A percentile compares a stretch with the other conserved stretches of the same genome.
Evolutionary conservation across 1,140 invertebrate genomes (phyloP).

Genomic region (Riptortus pedestris): DNA sequence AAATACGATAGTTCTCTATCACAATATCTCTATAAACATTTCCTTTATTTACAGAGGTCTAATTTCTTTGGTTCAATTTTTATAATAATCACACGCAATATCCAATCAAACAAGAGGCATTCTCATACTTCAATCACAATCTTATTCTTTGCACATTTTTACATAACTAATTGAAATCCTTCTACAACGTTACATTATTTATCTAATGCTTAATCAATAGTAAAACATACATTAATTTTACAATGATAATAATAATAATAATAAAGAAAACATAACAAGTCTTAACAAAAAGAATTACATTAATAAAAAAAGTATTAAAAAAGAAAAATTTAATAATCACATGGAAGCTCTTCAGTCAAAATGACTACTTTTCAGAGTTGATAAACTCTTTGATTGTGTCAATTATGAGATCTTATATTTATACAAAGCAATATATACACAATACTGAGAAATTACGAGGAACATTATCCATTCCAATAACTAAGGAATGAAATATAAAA

Average conservation of each 20-base stretch:
- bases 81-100: background rate
- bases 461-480: slow-evolving; percentile 8
- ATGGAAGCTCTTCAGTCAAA: slow-evolving; percentile 21
- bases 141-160: no score
- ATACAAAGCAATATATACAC: slow-evolving; percentile 2
- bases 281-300: slow-evolving; percentile 6
- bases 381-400: slow-evolving; percentile 14
- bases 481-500: slow-evolving; percentile 8
- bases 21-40: slow-evolving; percentile 7
- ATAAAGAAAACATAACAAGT: background rate
- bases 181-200: no score
- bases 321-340: no score
- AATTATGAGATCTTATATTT: slow-evolving; percentile 19
- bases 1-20: background rate
- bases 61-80: slow-evolving; percentile 11
- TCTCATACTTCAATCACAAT: slow-evolving; percentile 7
- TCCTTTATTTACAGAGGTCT: slow-evolving; percentile 4
- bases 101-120: background rate
- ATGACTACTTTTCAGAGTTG: slow-evolving; percentile 9
- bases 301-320: slow-evolving; percentile 6
- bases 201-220: no score
- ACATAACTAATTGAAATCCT: no score
- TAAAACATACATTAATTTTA: no score
- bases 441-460: slow-evolving; percentile 5
- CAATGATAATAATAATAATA: no score